Conservation (phyloP, 2,888 invertebrate genomes). For the Stenodema calcarata region DNA sequence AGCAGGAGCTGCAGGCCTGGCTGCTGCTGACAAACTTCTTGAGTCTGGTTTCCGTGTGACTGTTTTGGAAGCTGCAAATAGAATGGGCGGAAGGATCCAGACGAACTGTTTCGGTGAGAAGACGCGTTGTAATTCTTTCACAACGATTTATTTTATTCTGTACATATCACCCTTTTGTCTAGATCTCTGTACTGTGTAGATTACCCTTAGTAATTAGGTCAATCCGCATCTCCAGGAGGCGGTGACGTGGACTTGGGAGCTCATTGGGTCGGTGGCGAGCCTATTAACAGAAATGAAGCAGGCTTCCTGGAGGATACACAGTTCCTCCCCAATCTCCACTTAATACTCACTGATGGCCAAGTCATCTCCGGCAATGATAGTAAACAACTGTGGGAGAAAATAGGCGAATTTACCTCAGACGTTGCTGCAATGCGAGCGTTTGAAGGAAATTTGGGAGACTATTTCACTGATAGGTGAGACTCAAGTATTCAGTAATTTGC, state of each 20-base stretch:
- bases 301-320: neutral
- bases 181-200: too few species aligned
- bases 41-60: constrained; percentile 6
- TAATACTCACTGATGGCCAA: constrained; percentile 2
- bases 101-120: constrained; percentile 12
- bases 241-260: constrained; percentile 39
- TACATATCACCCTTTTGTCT: too few species aligned
- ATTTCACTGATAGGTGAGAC: constrained; percentile 35
- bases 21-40: constrained; percentile 36
- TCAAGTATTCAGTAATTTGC: too few species aligned
- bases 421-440: neutral
- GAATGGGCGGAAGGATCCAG: constrained; percentile 38
- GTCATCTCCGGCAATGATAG: neutral
- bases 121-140: too few species aligned
- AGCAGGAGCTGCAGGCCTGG: constrained; percentile 46
- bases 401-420: constrained; percentile 24
- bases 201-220: neutral
- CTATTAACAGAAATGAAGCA: neutral
- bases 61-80: constrained; percentile 16
- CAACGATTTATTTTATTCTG: too few species aligned
- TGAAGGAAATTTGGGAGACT: constrained; percentile 33
- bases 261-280: constrained; percentile 46
- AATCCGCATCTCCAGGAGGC: neutral
- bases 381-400: neutral
- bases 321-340: neutral